Evolutionary conservation across 2,113 vertebrate genomes (phyloP), one percentile per base, ranked within the genome.

Genomic region (Eublepharis macularius): DNA sequence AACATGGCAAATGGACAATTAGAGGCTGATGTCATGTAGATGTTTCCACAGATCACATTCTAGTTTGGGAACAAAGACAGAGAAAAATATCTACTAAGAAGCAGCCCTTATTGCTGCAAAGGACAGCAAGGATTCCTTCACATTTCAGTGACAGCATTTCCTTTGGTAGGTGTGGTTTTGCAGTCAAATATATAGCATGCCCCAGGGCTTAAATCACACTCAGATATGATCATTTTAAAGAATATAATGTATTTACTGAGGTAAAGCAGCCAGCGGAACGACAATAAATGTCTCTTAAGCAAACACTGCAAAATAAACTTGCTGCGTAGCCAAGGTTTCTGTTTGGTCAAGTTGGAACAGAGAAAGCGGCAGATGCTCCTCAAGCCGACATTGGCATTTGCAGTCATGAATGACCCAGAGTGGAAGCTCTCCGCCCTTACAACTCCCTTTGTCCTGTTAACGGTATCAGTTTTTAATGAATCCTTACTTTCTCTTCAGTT

Each of bases 251-350:
- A 1, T 47, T 72, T 93, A 60, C 83, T 77, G 87, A 85, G 93
- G 89, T 39, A 69, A 76, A 76, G 73, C 85, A 76, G 39, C 36
- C 85, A 89, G 85, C 81, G 19, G 13, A 78, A 26, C 78, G 88
- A 89, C 76, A 92, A 86, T 83, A 82, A 89, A 91, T 54, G 45
- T 60, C 60, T 91, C 86, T 90, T 79, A 45, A 91, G 81, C 34
- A 92, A 92, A 90, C 82, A 89, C 69, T 84, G 65, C 80, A 85
- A 91, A 93, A 93, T 82, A 74, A 85, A 82, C 32, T 45, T 69
- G 73, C 51, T 76, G 70, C 16, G 16, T 5, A 82, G 81, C 43
- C 80, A 83, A 81, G 10, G 1, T 4, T 43, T 87, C 74, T 87
- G 1, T 81, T 85, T 85, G 32, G 51, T 69, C 54, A 36, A 86